Evolutionary conservation across 2,888 invertebrate genomes (phyloP).

Genomic region (Rhabditophanes sp.): DNA sequence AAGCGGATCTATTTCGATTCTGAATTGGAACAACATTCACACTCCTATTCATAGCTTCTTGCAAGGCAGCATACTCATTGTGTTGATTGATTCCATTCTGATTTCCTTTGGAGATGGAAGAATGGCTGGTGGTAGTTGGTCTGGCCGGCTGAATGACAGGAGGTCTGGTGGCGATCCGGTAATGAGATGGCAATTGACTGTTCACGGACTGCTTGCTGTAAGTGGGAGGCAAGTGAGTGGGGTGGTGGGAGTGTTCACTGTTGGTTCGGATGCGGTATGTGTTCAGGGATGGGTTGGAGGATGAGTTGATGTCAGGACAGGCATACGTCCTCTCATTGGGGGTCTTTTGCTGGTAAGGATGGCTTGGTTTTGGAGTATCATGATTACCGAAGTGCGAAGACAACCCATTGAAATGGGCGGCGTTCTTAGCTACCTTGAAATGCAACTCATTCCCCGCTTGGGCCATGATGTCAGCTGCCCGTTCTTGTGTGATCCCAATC

Average conservation of each 20-base stretch:
- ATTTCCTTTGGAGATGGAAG: background rate
- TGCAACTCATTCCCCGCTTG: conserved; percentile 81
- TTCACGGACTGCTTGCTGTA: too few relatives aligned
- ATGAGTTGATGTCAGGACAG: too few relatives aligned
- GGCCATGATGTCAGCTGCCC: conserved; percentile 87
- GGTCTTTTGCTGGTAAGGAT: too few relatives aligned
- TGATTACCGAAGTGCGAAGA: conserved; percentile 55
- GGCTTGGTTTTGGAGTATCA: too few relatives aligned
- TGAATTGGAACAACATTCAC: too few relatives aligned
- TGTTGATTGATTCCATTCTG: too few relatives aligned
- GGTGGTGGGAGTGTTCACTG: conserved; percentile 9
- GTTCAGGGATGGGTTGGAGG: conserved; percentile 3
- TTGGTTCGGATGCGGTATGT: conserved; percentile 3
- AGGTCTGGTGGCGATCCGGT: conserved; percentile 22
- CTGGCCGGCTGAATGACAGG: conserved; percentile 24
- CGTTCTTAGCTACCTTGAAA: conserved; percentile 89
- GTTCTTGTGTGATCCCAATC: conserved; percentile 60
- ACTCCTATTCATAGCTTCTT: too few relatives aligned
- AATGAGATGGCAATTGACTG: conserved; percentile 25
- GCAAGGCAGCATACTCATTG: too few relatives aligned
- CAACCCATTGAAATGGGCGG: conserved; percentile 85
- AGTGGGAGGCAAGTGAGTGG: conserved; percentile 13
- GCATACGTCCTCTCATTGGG: too few relatives aligned
- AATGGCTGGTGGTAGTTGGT: too few relatives aligned
- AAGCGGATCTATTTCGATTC: too few relatives aligned